phyloP scores from a whole-genome alignment of 2,888 invertebrate genomes.

The Drosophila niveifrons region DNA sequence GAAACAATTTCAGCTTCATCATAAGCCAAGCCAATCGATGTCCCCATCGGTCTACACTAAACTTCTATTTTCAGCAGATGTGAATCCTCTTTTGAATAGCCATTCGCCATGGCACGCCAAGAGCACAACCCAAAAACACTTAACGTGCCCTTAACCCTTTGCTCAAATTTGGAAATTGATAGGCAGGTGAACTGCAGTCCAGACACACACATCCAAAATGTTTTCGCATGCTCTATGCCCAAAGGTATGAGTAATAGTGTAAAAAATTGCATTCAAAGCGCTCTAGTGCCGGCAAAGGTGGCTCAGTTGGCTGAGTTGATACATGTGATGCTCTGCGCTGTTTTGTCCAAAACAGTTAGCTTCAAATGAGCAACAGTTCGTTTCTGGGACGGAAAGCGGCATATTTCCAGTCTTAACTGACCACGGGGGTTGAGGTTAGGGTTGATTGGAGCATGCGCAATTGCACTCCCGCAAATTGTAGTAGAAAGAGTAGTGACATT shows the following conservation, averaged over 20 bases:
- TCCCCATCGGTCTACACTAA: slow-evolving; percentile 13
- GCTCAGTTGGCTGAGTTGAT: background rate
- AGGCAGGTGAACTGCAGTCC: slow-evolving; percentile 16
- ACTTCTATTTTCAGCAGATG: slow-evolving; percentile 28
- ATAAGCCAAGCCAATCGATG: slow-evolving; percentile 23
- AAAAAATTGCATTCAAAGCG: slow-evolving; percentile 64
- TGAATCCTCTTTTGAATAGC: slow-evolving; percentile 15
- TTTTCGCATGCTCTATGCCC: slow-evolving; percentile 56
- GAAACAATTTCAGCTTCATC: background rate
- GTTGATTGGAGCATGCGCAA: slow-evolving; percentile 57
- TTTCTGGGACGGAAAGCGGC: slow-evolving; percentile 40
- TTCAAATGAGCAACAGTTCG: slow-evolving; percentile 74
- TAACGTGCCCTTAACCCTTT: slow-evolving; percentile 4
- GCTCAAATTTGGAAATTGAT: slow-evolving; percentile 59
- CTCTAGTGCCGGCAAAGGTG: slow-evolving; percentile 31
- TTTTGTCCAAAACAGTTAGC: slow-evolving; percentile 2
- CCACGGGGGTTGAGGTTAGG: background rate
- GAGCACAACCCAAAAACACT: slow-evolving; percentile 27
- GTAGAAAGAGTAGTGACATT: slow-evolving; percentile 9
- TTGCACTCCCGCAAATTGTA: slow-evolving; percentile 8
- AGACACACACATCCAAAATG: slow-evolving; percentile 41
- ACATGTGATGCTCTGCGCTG: background rate
- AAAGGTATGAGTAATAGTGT: slow-evolving; percentile 35
- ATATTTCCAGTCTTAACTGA: slow-evolving; percentile 55
- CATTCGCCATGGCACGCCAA: slow-evolving; percentile 19